Evolutionary conservation across 2,113 vertebrate genomes (phyloP).

Genomic region (Camelus bactrianus): DNA sequence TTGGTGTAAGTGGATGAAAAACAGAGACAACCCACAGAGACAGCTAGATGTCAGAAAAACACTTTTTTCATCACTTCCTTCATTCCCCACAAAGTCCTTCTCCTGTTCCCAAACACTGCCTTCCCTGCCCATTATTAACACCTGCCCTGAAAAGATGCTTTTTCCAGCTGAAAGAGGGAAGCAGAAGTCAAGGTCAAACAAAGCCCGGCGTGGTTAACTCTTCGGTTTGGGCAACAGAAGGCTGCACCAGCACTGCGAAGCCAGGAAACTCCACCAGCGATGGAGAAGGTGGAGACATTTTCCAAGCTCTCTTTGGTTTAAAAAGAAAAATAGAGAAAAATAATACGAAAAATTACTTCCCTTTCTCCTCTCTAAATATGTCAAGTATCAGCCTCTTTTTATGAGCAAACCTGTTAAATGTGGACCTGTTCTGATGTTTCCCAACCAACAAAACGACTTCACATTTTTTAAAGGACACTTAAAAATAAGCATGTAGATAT

Average conservation of each 20-base stretch:
- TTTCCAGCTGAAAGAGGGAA: neutral
- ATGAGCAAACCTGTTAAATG: slow-evolving; percentile 52
- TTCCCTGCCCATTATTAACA: neutral
- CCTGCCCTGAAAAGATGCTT: neutral
- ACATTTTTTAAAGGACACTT: slow-evolving; percentile 60
- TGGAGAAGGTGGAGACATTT: slow-evolving; percentile 52
- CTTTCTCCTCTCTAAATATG: slow-evolving; percentile 54
- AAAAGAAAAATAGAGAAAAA: slow-evolving; percentile 64
- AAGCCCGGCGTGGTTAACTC: neutral
- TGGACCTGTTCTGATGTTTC: slow-evolving; percentile 57
- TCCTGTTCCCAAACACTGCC: neutral
- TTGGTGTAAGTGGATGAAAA: neutral
- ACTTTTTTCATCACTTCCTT: neutral
- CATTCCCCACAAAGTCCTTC: neutral
- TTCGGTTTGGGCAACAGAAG: neutral
- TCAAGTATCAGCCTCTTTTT: slow-evolving; percentile 13
- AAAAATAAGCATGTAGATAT: slow-evolving; percentile 60
- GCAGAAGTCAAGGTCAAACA: neutral
- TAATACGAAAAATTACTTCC: neutral
- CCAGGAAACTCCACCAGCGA: slow-evolving; percentile 52
- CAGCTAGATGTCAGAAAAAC: neutral
- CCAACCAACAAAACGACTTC: slow-evolving; percentile 44
- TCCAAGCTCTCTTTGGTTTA: slow-evolving; percentile 65
- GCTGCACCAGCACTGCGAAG: neutral
- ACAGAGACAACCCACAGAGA: neutral